Base-by-base conservation (phyloP, 2,888 invertebrate species). In the Rhabditophanes sp. region DNA sequence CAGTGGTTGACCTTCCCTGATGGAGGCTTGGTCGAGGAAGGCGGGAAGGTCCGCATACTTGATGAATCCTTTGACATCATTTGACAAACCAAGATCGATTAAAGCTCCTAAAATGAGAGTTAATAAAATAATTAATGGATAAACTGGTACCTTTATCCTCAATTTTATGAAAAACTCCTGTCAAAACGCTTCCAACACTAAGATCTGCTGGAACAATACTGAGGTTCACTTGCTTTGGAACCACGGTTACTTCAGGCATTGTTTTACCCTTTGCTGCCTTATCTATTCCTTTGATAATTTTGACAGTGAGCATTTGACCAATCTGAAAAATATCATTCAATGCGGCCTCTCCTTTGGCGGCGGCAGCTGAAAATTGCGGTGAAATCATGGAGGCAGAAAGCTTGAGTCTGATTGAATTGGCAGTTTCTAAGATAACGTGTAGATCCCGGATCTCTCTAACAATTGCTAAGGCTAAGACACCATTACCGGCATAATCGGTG, bases 221-320 rank as follows among this genome's bases (percentile, higher is more conserved):
- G n/a, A 40, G 37, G 34, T 60, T 60, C 5, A 48, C 34, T 2
- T 26, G 39, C n/a, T 26, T 16, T 19, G 48, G 48, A 26, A 37
- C 35, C 14, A 35, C 32, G 4, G 41, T 42, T 7, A 37, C 52
- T 15, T 30, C 30, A 4, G 55, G 43, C 27, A 34, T 35, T 14
- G 23, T 28, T 30, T 35, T 26, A 8, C 32, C 32, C 15, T 35
- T 37, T n/a, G 20, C 7, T 11, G 38, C 39, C 27, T 38, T n/a
- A n/a, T n/a, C n/a, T n/a, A n/a, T n/a, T n/a, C n/a, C n/a, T n/a
- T n/a, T n/a, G n/a, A n/a, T 34, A 2, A 53, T 47, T 33, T 39
- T 33, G 42, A 56, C 60, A 4, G 56, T 51, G 12, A 60, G 37
- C 30, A 47, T 40, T 35, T 58, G 57, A 1, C 60, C 60, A 11